phyloP scores from a whole-genome alignment of 2,888 invertebrate species.

The Tanypteryx hageni region DNA sequence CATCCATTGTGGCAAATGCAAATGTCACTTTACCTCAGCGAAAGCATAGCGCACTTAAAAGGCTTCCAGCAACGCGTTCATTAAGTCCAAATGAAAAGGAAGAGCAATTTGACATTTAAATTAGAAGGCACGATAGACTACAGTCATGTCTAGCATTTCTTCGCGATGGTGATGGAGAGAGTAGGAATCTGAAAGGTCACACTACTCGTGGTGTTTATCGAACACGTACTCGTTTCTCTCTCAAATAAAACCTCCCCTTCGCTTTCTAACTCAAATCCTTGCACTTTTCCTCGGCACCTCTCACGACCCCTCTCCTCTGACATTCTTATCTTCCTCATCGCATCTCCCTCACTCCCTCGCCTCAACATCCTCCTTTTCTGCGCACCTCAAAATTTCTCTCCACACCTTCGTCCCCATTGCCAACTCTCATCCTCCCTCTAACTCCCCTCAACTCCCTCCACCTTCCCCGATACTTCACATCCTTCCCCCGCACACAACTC shows the following conservation, averaged over 20 bases:
- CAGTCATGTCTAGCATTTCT: too few species aligned
- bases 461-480: neutral
- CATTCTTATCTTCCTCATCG: too few species aligned
- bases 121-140: too few species aligned
- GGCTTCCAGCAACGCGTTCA: too few species aligned
- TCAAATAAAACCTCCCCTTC: neutral
- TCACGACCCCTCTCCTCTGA: neutral
- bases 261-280: neutral
- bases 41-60: too few species aligned
- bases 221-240: neutral
- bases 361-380: neutral
- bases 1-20: too few species aligned
- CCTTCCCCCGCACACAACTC: neutral
- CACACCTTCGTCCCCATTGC: neutral
- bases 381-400: neutral
- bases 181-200: neutral
- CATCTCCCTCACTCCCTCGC: neutral
- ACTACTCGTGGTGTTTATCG: neutral
- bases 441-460: neutral
- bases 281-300: neutral
- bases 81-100: too few species aligned
- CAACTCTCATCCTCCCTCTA: neutral
- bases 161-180: neutral
- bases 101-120: too few species aligned
- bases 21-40: too few species aligned